phyloP scores from a whole-genome alignment of 1,140 invertebrate genomes.

The Phortica variegata region DNA sequence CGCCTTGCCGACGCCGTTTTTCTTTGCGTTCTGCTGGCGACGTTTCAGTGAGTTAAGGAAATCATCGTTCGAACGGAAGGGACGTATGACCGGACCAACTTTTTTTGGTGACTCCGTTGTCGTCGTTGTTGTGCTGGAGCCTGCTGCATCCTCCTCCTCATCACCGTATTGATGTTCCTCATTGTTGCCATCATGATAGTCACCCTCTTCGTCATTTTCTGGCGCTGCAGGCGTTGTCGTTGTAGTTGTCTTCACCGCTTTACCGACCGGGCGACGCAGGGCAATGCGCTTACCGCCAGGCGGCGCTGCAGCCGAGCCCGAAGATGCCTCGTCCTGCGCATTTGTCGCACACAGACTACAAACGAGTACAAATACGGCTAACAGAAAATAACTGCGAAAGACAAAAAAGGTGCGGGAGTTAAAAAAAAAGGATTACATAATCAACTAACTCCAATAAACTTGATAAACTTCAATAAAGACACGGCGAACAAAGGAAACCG shows the following conservation, averaged over 20 bases:
- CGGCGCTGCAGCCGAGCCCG: no score
- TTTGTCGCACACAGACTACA: no score
- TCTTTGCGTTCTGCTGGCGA: slow-evolving; percentile 59
- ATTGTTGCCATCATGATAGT: slow-evolving; percentile 45
- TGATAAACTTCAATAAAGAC: no score
- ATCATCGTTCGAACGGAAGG: slow-evolving; percentile 72
- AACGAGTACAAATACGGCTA: no score
- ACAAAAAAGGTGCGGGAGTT: no score
- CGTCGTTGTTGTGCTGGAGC: slow-evolving; percentile 64
- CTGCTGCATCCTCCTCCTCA: slow-evolving; percentile 35
- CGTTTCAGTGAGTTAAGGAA: slow-evolving; percentile 70
- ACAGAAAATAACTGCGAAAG: no score
- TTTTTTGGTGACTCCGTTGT: slow-evolving; percentile 68
- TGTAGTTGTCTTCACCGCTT: slow-evolving; percentile 38
- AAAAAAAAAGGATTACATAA: no score
- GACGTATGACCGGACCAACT: slow-evolving; percentile 65
- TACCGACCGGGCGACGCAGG: slow-evolving; percentile 44
- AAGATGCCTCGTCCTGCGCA: no score
- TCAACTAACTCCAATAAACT: no score
- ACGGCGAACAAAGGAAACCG: no score
- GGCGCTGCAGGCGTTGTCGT: slow-evolving; percentile 43
- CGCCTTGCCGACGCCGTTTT: slow-evolving; percentile 55
- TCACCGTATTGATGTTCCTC: slow-evolving; percentile 58
- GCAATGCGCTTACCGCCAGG: no score
- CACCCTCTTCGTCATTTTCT: slow-evolving; percentile 33